Evolutionary conservation across 2,888 invertebrate genomes (phyloP).

Genomic region (Saturnia pavonia): DNA sequence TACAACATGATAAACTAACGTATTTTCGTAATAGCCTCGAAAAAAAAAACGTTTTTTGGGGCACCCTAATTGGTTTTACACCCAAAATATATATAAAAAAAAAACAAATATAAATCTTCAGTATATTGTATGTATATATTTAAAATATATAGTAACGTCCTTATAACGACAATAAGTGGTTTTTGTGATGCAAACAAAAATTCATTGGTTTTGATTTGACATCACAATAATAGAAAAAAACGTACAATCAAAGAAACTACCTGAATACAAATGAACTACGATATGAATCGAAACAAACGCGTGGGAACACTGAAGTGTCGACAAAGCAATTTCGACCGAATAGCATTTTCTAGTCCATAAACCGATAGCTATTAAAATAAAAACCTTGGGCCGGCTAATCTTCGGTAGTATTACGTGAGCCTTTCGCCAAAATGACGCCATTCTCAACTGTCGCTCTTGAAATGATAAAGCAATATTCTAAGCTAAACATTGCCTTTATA

Average conservation of each 20-base stretch:
- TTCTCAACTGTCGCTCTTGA: constrained; percentile 2
- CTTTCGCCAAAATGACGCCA: constrained; percentile 27
- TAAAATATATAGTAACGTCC: too few species aligned
- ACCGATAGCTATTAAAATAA: constrained; percentile 28
- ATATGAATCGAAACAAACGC: constrained; percentile 34
- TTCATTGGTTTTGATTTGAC: constrained; percentile 10
- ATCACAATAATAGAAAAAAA: constrained; percentile 19
- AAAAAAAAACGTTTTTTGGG: too few species aligned
- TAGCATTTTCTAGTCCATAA: constrained; percentile 32
- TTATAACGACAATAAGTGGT: constrained; percentile 3
- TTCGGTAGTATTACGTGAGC: constrained; percentile 26
- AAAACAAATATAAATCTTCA: too few species aligned
- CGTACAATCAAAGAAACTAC: constrained; percentile 25
- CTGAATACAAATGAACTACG: constrained; percentile 33
- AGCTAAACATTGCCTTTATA: neutral
- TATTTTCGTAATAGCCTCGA: too few species aligned
- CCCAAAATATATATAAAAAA: too few species aligned
- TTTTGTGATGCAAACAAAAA: constrained; percentile 12
- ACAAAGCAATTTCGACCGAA: constrained; percentile 28
- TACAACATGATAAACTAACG: too few species aligned
- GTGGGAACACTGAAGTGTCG: constrained; percentile 29
- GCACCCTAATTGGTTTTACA: too few species aligned
- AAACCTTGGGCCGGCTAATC: constrained; percentile 22
- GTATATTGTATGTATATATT: too few species aligned
- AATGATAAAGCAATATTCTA: neutral